Percentiles rank a stretch among this genome's conserved stretches.
Conservation (phyloP, 1,140 invertebrate genomes). For the Temnothorax nylanderi region DNA sequence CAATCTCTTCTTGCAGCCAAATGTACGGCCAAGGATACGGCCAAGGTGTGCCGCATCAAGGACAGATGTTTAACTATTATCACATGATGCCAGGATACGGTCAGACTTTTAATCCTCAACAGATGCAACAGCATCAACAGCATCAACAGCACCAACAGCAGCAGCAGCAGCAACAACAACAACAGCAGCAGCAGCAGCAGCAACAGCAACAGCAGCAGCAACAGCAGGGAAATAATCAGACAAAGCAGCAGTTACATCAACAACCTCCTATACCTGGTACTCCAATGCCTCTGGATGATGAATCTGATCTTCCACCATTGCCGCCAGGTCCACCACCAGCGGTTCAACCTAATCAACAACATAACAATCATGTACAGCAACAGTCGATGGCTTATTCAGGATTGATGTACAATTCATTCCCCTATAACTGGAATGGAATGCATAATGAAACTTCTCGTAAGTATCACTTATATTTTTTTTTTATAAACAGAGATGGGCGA, state of each 20-base stretch:
- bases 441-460: constrained; percentile 80
- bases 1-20: constrained; percentile 76
- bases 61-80: constrained; percentile 83
- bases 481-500: constrained; percentile 6
- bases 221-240: constrained; percentile 76
- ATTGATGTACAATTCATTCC: constrained; percentile 79
- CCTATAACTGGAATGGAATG: constrained; percentile 79
- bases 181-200: constrained; percentile 71
- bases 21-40: constrained; percentile 81
- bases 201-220: constrained; percentile 75
- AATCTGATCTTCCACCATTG: constrained; percentile 84
- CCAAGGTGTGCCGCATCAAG: constrained; percentile 76
- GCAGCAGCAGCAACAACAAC: constrained; percentile 75
- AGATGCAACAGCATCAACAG: constrained; percentile 77
- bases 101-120: constrained; percentile 79
- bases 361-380: constrained; percentile 80
- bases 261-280: constrained; percentile 80
- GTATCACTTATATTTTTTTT: constrained; percentile 43
- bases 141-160: constrained; percentile 74
- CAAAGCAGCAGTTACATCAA: constrained; percentile 77
- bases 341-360: constrained; percentile 83
- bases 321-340: constrained; percentile 84
- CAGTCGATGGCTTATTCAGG: constrained; percentile 81
- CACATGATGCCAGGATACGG: constrained; percentile 83
- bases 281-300: constrained; percentile 82